phyloP scores from a whole-genome alignment of 2,113 vertebrate species.

The Rhombomys opimus region DNA sequence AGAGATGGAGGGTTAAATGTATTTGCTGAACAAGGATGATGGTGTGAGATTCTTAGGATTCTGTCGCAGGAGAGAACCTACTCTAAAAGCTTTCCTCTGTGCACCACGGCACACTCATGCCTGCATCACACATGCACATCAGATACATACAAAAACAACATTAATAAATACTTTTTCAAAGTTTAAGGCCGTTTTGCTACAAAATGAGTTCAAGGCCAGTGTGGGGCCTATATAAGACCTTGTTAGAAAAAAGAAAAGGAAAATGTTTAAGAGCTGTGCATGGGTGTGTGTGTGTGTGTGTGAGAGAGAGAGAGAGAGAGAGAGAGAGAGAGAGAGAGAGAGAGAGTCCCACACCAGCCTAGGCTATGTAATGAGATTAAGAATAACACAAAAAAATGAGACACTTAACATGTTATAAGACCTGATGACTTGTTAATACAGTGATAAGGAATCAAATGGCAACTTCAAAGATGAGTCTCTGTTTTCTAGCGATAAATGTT shows the following conservation, averaged over 20 bases:
- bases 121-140: not conserved
- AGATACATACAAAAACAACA: not conserved
- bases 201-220: not conserved
- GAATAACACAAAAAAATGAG: not conserved
- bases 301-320: not conserved
- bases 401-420: not conserved
- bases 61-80: not conserved
- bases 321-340: not conserved
- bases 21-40: not conserved
- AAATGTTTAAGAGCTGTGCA: not conserved
- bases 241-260: not conserved
- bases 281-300: not conserved
- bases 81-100: not conserved
- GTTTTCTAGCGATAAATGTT: not conserved
- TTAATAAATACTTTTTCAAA: not conserved
- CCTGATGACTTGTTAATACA: slow-evolving; percentile 24
- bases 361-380: not conserved
- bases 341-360: not conserved
- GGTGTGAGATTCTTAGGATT: not conserved
- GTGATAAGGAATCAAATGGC: not conserved
- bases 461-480: not conserved
- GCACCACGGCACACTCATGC: no score
- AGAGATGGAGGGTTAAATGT: not conserved
- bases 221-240: not conserved
- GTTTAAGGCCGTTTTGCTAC: not conserved